A percentile compares a stretch with the other conserved stretches of the same genome.
Evolutionary conservation across 1,140 invertebrate species (phyloP).

Genomic region (Eriocheir sinensis): DNA sequence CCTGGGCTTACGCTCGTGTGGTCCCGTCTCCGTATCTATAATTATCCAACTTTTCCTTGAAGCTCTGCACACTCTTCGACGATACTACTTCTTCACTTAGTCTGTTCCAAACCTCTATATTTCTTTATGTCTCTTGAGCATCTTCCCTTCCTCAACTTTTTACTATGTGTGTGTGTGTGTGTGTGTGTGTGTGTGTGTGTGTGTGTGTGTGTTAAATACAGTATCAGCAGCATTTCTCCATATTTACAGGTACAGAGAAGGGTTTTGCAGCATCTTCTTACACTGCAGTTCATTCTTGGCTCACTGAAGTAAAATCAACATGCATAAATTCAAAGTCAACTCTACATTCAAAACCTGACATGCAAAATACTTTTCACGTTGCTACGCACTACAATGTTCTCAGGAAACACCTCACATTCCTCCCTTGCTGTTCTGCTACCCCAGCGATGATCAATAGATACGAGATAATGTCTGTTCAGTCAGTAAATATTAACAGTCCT

Average conservation of each 20-base stretch:
- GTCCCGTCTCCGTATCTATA: too few relatives aligned
- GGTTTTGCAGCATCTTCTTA: background rate
- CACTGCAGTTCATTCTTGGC: background rate
- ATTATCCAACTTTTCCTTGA: too few relatives aligned
- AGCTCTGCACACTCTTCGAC: too few relatives aligned
- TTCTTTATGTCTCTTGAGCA: too few relatives aligned
- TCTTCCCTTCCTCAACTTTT: too few relatives aligned
- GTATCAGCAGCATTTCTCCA: background rate
- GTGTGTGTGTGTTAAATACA: background rate
- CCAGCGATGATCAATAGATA: background rate
- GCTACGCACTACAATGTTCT: background rate
- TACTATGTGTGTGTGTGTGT: too few relatives aligned
- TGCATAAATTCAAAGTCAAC: background rate
- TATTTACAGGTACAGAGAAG: background rate
- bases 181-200: constrained; percentile 22
- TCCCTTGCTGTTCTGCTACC: background rate
- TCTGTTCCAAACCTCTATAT: too few relatives aligned
- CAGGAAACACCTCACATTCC: background rate
- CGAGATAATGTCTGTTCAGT: too few relatives aligned
- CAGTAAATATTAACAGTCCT: too few relatives aligned
- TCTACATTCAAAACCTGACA: background rate
- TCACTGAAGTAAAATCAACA: too few relatives aligned
- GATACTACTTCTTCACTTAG: too few relatives aligned
- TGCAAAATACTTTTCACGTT: background rate
- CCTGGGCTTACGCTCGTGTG: too few relatives aligned